These are phyloP conservation scores for Coranthus polyacanthus DNA, from an alignment of 2,797 vertebrate genomes.

Conservation along the genomic window DNA sequence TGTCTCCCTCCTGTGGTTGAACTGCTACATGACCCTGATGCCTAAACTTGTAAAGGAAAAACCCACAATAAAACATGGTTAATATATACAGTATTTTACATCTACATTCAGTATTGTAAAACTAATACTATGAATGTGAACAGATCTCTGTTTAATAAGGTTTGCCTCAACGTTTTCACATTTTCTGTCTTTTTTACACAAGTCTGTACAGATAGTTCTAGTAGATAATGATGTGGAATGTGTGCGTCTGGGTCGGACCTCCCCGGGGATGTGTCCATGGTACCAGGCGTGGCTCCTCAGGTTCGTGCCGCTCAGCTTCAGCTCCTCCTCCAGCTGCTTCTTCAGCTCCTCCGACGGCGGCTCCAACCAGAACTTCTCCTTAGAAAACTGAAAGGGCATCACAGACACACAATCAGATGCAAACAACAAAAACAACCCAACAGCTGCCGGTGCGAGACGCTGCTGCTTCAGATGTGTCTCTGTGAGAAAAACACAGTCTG, in stretches of 20 bases:
- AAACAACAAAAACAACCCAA: too few species aligned
- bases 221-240: conserved; percentile 8
- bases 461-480: too few species aligned
- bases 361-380: conserved; percentile 92
- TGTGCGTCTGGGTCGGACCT: conserved; percentile 80
- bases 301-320: conserved; percentile 89
- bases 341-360: conserved; percentile 88
- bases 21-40: neutral
- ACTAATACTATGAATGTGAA: too few species aligned
- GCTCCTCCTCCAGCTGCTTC: conserved; percentile 93
- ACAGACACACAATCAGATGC: conserved; percentile 21
- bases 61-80: neutral
- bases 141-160: too few species aligned
- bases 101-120: too few species aligned
- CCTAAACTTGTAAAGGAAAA: neutral
- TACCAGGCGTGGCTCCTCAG: conserved; percentile 95
- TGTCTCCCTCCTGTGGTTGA: conserved; percentile 10
- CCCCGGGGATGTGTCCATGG: conserved; percentile 90
- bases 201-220: too few species aligned
- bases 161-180: too few species aligned
- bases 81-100: too few species aligned
- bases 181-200: neutral
- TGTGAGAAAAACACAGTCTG: too few species aligned
- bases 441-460: conserved; percentile 1
- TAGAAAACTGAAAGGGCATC: conserved; percentile 89